Evolutionary conservation across 2,888 invertebrate species (phyloP).

Genomic region (Eremobia ochroleuca): DNA sequence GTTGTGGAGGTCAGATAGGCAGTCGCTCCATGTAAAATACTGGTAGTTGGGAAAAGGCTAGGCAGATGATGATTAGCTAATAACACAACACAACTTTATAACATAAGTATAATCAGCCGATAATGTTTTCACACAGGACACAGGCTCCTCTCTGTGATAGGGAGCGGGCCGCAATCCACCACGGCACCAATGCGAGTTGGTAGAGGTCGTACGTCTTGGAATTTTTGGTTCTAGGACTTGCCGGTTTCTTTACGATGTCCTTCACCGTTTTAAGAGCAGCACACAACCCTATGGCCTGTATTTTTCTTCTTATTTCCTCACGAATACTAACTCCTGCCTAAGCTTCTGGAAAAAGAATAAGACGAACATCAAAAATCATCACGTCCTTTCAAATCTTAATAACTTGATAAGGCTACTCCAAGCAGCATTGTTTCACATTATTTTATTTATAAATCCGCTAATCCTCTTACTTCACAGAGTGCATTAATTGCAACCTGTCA

Average conservation of each 20-base stretch:
- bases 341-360: not conserved
- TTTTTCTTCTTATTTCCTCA: not conserved
- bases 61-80: no score
- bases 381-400: slow-evolving; percentile 2
- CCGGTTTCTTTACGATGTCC: not conserved
- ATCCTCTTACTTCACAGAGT: slow-evolving; percentile 77
- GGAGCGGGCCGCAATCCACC: not conserved
- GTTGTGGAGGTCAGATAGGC: no score
- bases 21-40: no score
- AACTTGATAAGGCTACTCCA: slow-evolving; percentile 30
- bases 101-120: no score
- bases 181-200: no score
- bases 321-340: not conserved
- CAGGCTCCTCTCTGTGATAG: not conserved
- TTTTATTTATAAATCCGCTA: slow-evolving; percentile 64
- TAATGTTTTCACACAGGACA: no score
- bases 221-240: not conserved
- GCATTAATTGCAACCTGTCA: slow-evolving; percentile 82
- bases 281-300: not conserved
- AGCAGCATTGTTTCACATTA: slow-evolving; percentile 24
- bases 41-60: no score
- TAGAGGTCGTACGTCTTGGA: not conserved
- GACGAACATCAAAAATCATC: not conserved
- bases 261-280: not conserved
- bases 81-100: not conserved